A percentile compares a stretch with the other conserved stretches of the same genome.
phyloP scores from a whole-genome alignment of 2,113 vertebrate genomes.

The Sarotherodon lohbergeri region DNA sequence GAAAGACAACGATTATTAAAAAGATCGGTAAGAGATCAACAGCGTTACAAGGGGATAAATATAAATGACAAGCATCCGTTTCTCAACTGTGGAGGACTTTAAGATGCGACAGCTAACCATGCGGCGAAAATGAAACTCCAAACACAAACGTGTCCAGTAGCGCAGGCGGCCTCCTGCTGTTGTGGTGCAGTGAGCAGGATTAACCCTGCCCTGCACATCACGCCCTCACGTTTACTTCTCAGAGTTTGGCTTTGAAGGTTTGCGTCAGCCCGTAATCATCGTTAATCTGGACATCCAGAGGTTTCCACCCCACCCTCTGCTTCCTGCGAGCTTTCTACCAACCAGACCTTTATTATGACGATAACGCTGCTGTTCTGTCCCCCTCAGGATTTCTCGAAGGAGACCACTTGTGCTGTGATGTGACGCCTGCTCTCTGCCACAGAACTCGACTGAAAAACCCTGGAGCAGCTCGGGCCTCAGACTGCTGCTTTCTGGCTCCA shows the following conservation, averaged over 20 bases:
- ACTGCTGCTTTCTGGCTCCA: background rate
- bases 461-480: background rate
- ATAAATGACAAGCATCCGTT: rapidly evolving
- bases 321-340: background rate
- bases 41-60: rapidly evolving
- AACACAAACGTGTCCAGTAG: background rate
- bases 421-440: conserved; percentile 24
- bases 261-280: background rate
- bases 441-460: background rate
- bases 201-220: background rate
- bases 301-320: background rate
- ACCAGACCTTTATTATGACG: rapidly evolving
- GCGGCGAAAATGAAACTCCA: background rate
- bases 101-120: rapidly evolving
- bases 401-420: conserved; percentile 76
- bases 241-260: background rate
- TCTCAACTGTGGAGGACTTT: background rate
- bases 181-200: background rate
- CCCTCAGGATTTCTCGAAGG: conserved; percentile 62
- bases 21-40: rapidly evolving
- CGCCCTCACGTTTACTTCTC: background rate
- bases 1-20: rapidly evolving
- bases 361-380: background rate
- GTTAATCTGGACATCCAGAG: background rate
- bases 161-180: background rate